These are phyloP conservation scores for Tetropium fuscum DNA, from an alignment of 2,888 invertebrate genomes.

Conservation along the genomic window DNA sequence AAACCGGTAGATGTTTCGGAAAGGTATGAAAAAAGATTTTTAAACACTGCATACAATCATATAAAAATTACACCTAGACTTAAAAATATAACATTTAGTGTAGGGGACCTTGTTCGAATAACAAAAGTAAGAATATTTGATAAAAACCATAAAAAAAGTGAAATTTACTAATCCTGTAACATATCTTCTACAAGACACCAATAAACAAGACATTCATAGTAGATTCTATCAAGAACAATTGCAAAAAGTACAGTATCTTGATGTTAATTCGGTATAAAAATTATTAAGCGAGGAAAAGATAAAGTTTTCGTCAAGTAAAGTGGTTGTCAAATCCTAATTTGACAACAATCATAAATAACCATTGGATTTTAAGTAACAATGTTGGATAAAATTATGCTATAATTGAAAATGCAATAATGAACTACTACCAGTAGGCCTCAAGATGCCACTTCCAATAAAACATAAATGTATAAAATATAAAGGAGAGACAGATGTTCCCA, in stretches of 20 bases:
- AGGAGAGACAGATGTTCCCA: neutral
- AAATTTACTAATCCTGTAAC: too few relatives aligned
- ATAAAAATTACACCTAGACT: too few relatives aligned
- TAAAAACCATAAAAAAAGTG: too few relatives aligned
- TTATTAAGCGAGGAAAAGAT: slow-evolving; percentile 41
- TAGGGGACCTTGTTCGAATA: too few relatives aligned
- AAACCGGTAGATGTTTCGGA: slow-evolving; percentile 18
- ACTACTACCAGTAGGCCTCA: neutral
- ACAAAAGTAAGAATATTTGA: too few relatives aligned
- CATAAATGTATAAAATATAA: neutral
- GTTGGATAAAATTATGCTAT: too few relatives aligned
- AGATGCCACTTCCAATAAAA: neutral
- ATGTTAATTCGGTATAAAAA: slow-evolving; percentile 49
- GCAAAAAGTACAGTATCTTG: slow-evolving; percentile 39
- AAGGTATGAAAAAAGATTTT: too few relatives aligned
- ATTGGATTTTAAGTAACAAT: slow-evolving; percentile 41
- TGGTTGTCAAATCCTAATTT: too few relatives aligned
- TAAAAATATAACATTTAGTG: too few relatives aligned
- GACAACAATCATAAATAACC: slow-evolving; percentile 48
- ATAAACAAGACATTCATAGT: slow-evolving; percentile 45
- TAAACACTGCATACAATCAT: too few relatives aligned
- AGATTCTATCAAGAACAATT: slow-evolving; percentile 52
- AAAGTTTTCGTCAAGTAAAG: slow-evolving; percentile 46
- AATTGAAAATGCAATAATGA: neutral
- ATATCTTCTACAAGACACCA: slow-evolving; percentile 3